Base-by-base conservation (phyloP, 1,140 invertebrate genomes). In the Conopomorpha cramerella region DNA sequence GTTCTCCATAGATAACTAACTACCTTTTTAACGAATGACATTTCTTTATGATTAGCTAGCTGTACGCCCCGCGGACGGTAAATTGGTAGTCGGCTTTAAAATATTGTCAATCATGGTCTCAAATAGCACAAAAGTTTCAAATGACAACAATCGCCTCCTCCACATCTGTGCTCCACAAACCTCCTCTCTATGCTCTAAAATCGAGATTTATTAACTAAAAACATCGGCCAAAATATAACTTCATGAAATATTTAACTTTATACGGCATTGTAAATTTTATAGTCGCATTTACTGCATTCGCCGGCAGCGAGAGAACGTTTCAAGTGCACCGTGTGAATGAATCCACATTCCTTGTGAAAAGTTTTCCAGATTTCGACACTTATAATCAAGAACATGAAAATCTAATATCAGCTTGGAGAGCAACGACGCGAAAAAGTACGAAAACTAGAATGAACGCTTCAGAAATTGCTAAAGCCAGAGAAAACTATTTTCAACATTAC, bases 321-420 rank as follows among this genome's bases (percentile, higher is more conserved):
- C 52, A 68, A 54, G 64, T 72, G 12, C 49, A 45, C n/a, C 49
- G 58, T 2, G 38, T 72, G 8, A 68, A 72, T 44, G 56, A 57
- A 28, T 48, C 57, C 2, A 43, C 62, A 1, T 72, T 55, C 36
- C 36, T 72, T 30, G 62, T 72, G 0, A 66, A 49, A 8, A 58
- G 46, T 38, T 43, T 55, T 17, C 51, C 64, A 12, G 57, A 62
- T 25, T 34, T 51, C 17, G 48, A 65, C 26, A 31, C 40, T 12
- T 37, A 45, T 18, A 43, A 41, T 16, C n/a, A n/a, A 23, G 19
- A 23, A 10, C 19, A 10, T 23, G 4, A 23, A 23, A 23, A 23
- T 4, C 19, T 23, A 23, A 10, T 23, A 23, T 10, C 4, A 23
- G 19, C 10, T 23, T 4, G 19, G 19, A 10, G 4, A 6, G 4